A percentile compares a stretch with the other conserved stretches of the same genome.
Conservation (phyloP, 2,113 vertebrate genomes). For the Apodemus speciosus region DNA sequence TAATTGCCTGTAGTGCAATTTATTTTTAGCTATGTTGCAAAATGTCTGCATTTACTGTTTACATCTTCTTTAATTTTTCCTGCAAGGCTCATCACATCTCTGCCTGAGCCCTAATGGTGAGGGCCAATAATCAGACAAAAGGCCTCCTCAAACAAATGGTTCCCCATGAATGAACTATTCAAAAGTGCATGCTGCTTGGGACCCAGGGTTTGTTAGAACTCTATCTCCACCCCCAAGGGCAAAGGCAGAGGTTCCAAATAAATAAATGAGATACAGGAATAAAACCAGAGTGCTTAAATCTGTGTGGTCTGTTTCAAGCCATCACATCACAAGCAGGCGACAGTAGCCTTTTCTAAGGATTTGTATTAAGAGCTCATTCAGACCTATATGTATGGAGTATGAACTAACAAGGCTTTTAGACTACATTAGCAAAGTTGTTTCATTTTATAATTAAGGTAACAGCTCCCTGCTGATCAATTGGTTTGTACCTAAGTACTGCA, state of each 20-base stretch:
- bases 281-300: conserved; percentile 9
- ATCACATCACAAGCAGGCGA: background rate
- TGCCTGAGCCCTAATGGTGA: conserved; percentile 76
- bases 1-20: conserved; percentile 91
- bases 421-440: conserved; percentile 82
- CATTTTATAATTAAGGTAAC: conserved; percentile 86
- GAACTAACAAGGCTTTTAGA: conserved; percentile 78
- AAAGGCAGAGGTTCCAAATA: conserved; percentile 53
- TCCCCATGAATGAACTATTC: conserved; percentile 81
- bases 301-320: conserved; percentile 40
- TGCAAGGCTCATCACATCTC: conserved; percentile 86
- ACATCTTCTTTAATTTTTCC: conserved; percentile 90
- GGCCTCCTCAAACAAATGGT: conserved; percentile 77
- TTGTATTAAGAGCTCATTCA: conserved; percentile 75
- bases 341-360: conserved; percentile 65
- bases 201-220: conserved; percentile 68
- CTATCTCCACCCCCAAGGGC: conserved; percentile 75
- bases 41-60: conserved; percentile 90
- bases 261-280: conserved; percentile 64
- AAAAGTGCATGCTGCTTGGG: conserved; percentile 70
- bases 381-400: conserved; percentile 75
- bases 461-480: conserved; percentile 80
- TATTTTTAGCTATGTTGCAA: conserved; percentile 92
- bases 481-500: conserved; percentile 75
- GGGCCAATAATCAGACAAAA: conserved; percentile 83